Evolutionary conservation across 2,888 invertebrate genomes (phyloP), one percentile per base, ranked within the genome.

Genomic region (Cremastobaeus sp.): DNA sequence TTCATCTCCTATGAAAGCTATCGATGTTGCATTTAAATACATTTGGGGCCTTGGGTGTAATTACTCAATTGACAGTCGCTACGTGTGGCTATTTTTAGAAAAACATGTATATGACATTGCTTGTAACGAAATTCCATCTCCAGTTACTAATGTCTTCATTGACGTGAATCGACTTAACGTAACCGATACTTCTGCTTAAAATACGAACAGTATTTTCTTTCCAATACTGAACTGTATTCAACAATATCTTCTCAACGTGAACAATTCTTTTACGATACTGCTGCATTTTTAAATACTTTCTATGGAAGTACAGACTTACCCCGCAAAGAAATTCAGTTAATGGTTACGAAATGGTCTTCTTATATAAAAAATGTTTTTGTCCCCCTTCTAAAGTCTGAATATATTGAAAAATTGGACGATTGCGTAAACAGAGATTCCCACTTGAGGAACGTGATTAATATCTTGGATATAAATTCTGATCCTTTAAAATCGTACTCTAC

Each of bases 21-120:
- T 47, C 30, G 47, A 28, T 21, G 28, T 30, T 1, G 2, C 12
- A 1, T 47, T 28, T n/a, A 47, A 47, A 18, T 28, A 9, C 2
- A 47, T 47, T 1, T 28, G 47, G 47, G 47, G 28, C 2, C 6
- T 47, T 21, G 4, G n/a, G 14, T 47, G 47, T n/a, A 3, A 28
- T 15, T 47, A 47, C 15, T 28, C 47, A 1, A 15, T 47, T n/a
- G 47, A 47, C 17, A 41, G 41, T 20, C 41, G 41, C 11, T 37
- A 17, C 9, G 18, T 18, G 1, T 41, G 41, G 41, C 41, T 25
- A 6, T 45, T 47, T 28, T 8, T 47, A 8, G 47, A 47, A 12
- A 47, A 11, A 25, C 12, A 43, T 21, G 25, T 21, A 2, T 43
- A 21, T 43, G 14, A 5, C 2, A 20, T 43, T 6, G 25, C 11